phyloP scores from a whole-genome alignment of 64 coral and sea anemone genomes.

The Acropora tenuis region DNA sequence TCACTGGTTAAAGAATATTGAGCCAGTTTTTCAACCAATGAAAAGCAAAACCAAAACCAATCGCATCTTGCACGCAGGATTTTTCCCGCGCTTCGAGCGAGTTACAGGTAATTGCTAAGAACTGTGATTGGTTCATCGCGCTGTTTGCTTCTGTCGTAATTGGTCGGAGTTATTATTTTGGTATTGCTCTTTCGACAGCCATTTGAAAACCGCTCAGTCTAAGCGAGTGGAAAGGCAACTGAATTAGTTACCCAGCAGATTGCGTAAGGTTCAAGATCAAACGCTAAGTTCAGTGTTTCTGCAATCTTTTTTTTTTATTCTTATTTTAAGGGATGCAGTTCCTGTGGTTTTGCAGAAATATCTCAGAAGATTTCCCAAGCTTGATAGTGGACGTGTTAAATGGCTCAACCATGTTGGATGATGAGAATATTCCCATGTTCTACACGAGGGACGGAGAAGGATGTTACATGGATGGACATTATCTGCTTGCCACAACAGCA shows the following conservation, averaged over 20 bases:
- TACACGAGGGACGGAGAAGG: background rate
- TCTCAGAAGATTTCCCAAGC: slow-evolving; percentile 36
- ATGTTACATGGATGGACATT: slow-evolving; percentile 60
- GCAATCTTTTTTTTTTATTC: background rate
- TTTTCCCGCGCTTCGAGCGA: no score
- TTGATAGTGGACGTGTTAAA: background rate
- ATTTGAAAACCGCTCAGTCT: no score
- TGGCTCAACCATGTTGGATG: background rate
- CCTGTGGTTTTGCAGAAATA: slow-evolving; percentile 68
- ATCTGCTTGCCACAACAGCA: slow-evolving; percentile 16
- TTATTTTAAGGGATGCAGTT: slow-evolving; percentile 61
- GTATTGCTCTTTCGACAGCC: no score
- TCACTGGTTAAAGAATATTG: background rate
- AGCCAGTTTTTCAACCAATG: background rate
- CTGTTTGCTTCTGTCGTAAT: no score
- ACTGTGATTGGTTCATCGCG: no score
- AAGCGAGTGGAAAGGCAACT: no score
- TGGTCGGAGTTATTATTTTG: no score
- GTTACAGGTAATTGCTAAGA: no score
- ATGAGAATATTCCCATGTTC: background rate
- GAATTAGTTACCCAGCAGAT: no score
- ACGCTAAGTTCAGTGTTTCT: background rate
- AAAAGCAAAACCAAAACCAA: no score
- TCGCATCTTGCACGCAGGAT: no score
- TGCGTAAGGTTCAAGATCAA: background rate